Evolutionary conservation across 1,140 invertebrate genomes (phyloP).

Genomic region (Cydia strobilella): DNA sequence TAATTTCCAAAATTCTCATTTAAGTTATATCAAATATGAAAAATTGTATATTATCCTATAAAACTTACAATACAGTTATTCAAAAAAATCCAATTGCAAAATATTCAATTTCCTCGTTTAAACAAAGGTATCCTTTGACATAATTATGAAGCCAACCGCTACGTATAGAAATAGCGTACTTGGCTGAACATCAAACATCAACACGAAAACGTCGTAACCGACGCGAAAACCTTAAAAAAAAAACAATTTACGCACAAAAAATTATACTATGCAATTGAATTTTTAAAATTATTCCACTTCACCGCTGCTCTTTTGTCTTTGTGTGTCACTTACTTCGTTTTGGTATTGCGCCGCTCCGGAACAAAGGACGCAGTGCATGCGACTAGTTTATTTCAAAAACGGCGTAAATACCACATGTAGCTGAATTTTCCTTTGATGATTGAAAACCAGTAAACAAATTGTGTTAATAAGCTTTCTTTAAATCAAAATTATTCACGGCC

Average conservation of each 20-base stretch:
- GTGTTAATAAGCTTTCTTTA: neutral
- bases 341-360: neutral
- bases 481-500: neutral
- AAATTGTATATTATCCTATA: too few species aligned
- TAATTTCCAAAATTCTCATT: too few species aligned
- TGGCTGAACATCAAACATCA: neutral
- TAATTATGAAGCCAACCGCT: constrained; percentile 4
- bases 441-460: neutral
- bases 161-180: neutral
- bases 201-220: neutral
- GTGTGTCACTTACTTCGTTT: constrained; percentile 5
- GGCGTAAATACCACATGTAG: neutral
- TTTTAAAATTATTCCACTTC: neutral
- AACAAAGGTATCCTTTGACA: constrained; percentile 10
- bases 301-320: neutral
- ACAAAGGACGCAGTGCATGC: constrained; percentile 10
- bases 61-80: too few species aligned
- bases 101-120: neutral
- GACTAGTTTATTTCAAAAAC: neutral
- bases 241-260: neutral
- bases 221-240: neutral
- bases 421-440: neutral
- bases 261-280: neutral
- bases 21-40: too few species aligned
- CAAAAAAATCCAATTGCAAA: constrained; percentile 8